A percentile compares a stretch with the other conserved stretches of the same genome.
These are phyloP conservation scores for Botrylloides violaceus DNA, from an alignment of 23 tunicate genomes.

Conservation along the genomic window DNA sequence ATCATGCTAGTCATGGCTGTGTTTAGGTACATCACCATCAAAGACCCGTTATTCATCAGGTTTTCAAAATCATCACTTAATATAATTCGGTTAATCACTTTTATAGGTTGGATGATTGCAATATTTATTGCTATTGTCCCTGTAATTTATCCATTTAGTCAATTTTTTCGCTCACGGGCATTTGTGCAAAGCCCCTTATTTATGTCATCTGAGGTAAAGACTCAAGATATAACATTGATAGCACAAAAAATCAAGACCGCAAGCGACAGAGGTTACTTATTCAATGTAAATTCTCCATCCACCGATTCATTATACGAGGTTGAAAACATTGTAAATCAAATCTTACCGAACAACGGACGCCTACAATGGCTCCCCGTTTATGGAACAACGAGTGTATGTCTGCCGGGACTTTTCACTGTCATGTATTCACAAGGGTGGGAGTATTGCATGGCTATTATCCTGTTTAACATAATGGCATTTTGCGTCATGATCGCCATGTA, in stretches of 20 bases:
- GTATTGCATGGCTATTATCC: conserved; percentile 14
- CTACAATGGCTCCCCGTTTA: conserved; percentile 14
- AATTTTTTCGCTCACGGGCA: conserved; percentile 19
- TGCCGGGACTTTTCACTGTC: conserved; percentile 41
- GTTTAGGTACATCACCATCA: conserved; percentile 42
- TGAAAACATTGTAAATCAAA: background rate
- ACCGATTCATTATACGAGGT: too few species aligned
- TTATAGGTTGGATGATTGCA: conserved; percentile 33
- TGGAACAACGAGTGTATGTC: conserved; percentile 48
- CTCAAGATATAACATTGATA: background rate
- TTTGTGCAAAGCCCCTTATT: conserved; percentile 28
- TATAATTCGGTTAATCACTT: background rate
- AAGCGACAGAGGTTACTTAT: background rate
- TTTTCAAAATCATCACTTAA: conserved; percentile 14
- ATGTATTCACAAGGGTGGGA: conserved; percentile 37
- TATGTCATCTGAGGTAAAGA: conserved; percentile 8
- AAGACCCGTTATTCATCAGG: conserved; percentile 24
- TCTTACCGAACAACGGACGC: background rate
- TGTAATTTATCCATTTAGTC: conserved; percentile 4
- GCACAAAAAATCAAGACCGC: background rate
- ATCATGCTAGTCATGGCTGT: conserved; percentile 46
- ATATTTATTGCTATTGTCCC: conserved; percentile 24
- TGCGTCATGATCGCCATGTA: conserved; percentile 40
- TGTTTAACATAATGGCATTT: conserved; percentile 39
- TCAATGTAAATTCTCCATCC: background rate